Evolutionary conservation across 2,797 vertebrate species (phyloP).

Genomic region (Orestias chungarensis): DNA sequence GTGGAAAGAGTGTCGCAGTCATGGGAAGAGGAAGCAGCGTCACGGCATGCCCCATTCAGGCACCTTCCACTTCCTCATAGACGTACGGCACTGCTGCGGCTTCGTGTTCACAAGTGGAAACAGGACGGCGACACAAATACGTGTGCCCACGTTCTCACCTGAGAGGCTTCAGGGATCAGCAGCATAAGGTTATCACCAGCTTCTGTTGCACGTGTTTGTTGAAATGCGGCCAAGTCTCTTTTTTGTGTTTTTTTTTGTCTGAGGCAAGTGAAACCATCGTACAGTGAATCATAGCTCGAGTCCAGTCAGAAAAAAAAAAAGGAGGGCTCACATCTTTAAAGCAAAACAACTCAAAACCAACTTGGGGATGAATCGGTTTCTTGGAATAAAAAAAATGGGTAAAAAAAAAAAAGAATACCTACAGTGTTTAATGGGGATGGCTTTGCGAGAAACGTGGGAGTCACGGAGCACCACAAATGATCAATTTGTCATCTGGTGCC

Average conservation of each 20-base stretch:
- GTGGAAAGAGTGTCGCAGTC: conserved; percentile 83
- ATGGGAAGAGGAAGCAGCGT: conserved; percentile 88
- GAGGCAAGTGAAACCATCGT: conserved; percentile 37
- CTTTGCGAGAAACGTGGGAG: conserved; percentile 63
- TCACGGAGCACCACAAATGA: conserved; percentile 25
- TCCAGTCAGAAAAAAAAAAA: conserved; percentile 9
- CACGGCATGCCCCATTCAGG: conserved; percentile 75
- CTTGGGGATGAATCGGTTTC: conserved; percentile 30
- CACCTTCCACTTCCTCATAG: conserved; percentile 70
- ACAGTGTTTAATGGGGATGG: conserved; percentile 6
- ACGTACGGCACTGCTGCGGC: background rate
- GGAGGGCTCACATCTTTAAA: conserved; percentile 24
- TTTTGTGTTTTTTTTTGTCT: too few relatives aligned
- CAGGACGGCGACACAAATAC: conserved; percentile 11
- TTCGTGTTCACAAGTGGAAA: conserved; percentile 58
- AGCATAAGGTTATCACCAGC: background rate
- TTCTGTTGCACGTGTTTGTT: too few relatives aligned
- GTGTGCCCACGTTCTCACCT: conserved; percentile 17
- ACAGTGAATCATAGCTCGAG: conserved; percentile 47
- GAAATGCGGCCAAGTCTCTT: background rate
- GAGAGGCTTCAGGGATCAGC: background rate
- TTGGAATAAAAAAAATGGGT: conserved; percentile 30
- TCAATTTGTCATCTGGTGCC: conserved; percentile 13
- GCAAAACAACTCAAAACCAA: conserved; percentile 32
- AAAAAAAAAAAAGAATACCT: conserved; percentile 25